Percentiles rank a stretch among this genome's conserved stretches.
Evolutionary conservation across 2,113 vertebrate species (phyloP).

Genomic region (Entelurus aequoreus): DNA sequence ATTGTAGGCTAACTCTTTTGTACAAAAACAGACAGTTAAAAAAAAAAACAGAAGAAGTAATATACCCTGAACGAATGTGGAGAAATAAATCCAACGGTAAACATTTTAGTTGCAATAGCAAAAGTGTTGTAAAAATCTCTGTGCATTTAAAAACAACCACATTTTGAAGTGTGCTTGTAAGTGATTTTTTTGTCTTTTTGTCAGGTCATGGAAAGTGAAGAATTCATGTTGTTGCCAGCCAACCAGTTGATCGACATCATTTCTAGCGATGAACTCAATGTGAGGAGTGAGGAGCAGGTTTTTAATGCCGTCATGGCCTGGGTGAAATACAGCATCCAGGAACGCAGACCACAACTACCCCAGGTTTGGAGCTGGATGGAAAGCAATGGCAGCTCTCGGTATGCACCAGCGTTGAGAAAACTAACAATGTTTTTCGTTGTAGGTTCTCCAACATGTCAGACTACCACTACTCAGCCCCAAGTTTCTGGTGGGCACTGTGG

Average conservation of each 20-base stretch:
- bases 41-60: too few relatives aligned
- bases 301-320: constrained; percentile 98
- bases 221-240: constrained; percentile 97
- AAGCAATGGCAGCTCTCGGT: too few relatives aligned
- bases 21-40: too few relatives aligned
- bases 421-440: constrained; percentile 4
- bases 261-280: constrained; percentile 96
- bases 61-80: too few relatives aligned
- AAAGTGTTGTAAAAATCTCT: too few relatives aligned
- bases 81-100: too few relatives aligned
- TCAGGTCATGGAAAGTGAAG: constrained; percentile 98
- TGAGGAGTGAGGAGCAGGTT: constrained; percentile 96
- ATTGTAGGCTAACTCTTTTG: too few relatives aligned
- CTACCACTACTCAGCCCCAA: constrained; percentile 94
- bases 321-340: constrained; percentile 99
- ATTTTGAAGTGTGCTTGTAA: not conserved
- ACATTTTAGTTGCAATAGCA: too few relatives aligned
- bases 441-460: constrained; percentile 96
- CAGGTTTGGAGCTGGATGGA: constrained; percentile 72
- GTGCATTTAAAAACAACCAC: too few relatives aligned
- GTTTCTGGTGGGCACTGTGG: constrained; percentile 95
- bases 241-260: constrained; percentile 98
- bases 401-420: too few relatives aligned
- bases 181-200: fast-evolving
- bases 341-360: constrained; percentile 89